These are phyloP conservation scores for Bradypus variegatus DNA, from an alignment of 2,797 vertebrate genomes.

Conservation along the genomic window DNA sequence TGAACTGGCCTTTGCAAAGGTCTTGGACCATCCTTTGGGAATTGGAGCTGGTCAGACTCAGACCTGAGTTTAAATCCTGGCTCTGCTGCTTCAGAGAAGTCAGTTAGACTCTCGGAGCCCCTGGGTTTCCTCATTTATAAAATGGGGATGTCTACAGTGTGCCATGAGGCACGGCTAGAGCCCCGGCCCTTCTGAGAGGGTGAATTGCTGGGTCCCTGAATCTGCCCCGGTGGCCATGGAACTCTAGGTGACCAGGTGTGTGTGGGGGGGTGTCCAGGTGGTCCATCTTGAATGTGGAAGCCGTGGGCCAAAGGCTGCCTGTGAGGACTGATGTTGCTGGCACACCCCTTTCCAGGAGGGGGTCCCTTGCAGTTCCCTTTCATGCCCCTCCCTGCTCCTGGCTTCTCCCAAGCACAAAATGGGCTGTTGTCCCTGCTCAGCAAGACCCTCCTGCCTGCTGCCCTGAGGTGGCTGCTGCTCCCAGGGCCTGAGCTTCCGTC, in stretches of 20 bases:
- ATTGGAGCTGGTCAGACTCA: not conserved
- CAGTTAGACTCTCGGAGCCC: not conserved
- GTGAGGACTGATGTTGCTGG: not conserved
- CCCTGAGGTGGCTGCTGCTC: not conserved
- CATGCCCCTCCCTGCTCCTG: not conserved
- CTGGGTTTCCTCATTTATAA: not conserved
- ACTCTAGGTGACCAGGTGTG: not conserved
- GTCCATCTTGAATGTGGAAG: not conserved
- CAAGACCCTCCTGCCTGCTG: not conserved
- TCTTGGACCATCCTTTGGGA: not conserved
- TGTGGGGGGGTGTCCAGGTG: not conserved
- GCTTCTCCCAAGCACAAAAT: not conserved
- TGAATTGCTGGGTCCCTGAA: accelerated
- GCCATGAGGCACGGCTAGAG: not conserved
- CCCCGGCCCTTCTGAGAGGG: not conserved
- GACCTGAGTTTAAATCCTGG: not conserved
- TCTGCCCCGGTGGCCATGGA: not conserved
- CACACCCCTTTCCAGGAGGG: not conserved
- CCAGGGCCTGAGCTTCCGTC: not conserved
- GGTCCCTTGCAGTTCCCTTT: not conserved
- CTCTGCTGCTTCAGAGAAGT: not conserved
- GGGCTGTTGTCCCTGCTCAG: not conserved
- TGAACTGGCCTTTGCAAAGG: not conserved
- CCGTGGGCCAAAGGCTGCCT: not conserved
- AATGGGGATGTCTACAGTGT: not conserved